Evolutionary conservation across 2,888 invertebrate genomes (phyloP), one percentile per base, ranked within the genome.

Genomic region (Amblyjoppa proteus): DNA sequence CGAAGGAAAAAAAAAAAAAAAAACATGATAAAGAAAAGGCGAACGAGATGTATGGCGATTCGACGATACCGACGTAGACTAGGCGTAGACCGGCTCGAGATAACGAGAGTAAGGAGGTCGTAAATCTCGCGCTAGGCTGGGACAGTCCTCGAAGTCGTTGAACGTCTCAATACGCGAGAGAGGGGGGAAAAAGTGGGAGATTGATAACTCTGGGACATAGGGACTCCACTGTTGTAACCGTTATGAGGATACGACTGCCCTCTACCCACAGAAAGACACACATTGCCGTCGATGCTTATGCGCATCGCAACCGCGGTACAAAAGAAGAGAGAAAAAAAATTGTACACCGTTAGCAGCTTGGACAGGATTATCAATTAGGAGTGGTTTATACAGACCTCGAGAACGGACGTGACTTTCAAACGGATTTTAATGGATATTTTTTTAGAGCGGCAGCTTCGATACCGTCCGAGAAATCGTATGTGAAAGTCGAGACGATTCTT

Each of bases 71-170:
- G 41, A 73, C 58, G 38, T 76, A 73, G 66, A 75, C 56, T 71
- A 79, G 75, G 73, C 79, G 34, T 11, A 41, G 41, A 45, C 51
- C 79, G 61, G 41, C 11, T 66, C 75, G 51, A 73, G 82, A 76
- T 85, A 85, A 79, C 79, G 82, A 82, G 66, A 82, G 66, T 73
- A 38, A 81, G 75, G 49, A 53, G 51, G 74, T 77, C 73, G 80
- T 85, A 77, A 83, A 83, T 83, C 80, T 77, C 51, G 45, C 51
- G 76, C 51, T 80, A 76, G 70, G 51, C 53, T 71, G 49, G 64
- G 71, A 76, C 73, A 69, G 71, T 73, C 76, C 13, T 45, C 53
- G 16, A 31, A 76, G 83, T 83, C 85, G 85, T 85, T 85, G 77
- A 80, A 85, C 58, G 76, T 80, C 80, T 64, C 77, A 69, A 71